These are phyloP conservation scores for Cheilosia variabilis DNA, from an alignment of 2,888 invertebrate species.

Conservation along the genomic window DNA sequence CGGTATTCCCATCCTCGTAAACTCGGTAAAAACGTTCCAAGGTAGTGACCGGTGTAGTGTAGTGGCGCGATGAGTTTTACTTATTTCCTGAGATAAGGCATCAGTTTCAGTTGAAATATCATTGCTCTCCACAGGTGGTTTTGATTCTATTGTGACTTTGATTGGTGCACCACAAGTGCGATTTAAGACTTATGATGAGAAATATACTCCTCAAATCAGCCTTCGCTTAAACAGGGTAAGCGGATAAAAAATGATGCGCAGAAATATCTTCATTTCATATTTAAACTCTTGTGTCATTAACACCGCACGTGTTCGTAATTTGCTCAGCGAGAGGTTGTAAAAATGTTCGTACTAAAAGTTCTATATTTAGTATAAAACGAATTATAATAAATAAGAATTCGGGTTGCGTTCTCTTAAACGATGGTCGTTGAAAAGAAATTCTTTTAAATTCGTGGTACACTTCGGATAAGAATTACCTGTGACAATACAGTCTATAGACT, in stretches of 20 bases:
- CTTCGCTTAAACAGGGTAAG: too few species aligned
- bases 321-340: too few species aligned
- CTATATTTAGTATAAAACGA: too few species aligned
- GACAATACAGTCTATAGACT: too few species aligned
- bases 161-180: neutral
- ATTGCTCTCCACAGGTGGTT: neutral
- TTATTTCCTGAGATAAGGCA: neutral
- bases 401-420: too few species aligned
- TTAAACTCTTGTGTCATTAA: neutral
- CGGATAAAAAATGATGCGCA: neutral
- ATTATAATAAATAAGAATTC: too few species aligned
- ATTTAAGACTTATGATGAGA: too few species aligned
- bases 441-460: too few species aligned
- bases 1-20: conserved; percentile 49
- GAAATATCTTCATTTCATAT: neutral
- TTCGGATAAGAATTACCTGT: too few species aligned
- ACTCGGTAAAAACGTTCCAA: conserved; percentile 30
- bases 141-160: neutral
- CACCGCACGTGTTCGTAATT: too few species aligned
- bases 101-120: neutral
- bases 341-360: too few species aligned
- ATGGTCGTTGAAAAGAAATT: too few species aligned
- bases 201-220: neutral
- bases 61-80: neutral
- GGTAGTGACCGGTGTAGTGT: neutral